phyloP scores from a whole-genome alignment of 2,888 invertebrate genomes.

The Cantharis flavilabris region DNA sequence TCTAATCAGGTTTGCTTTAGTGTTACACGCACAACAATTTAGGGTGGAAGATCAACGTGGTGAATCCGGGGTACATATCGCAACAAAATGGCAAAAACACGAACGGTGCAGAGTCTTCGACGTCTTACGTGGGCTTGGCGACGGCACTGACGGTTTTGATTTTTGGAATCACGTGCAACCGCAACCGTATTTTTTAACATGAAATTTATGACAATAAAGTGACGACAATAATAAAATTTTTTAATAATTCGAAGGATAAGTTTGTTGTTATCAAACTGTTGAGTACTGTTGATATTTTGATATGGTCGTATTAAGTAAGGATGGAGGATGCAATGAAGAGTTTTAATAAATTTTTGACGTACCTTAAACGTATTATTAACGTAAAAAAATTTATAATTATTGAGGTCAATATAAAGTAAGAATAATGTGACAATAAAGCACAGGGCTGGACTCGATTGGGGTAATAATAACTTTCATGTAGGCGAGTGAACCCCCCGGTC shows the following conservation, averaged over 20 bases:
- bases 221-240: conserved; percentile 32
- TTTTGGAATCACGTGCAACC: conserved; percentile 31
- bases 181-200: conserved; percentile 41
- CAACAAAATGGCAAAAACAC: conserved; percentile 45
- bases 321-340: neutral
- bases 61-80: conserved; percentile 67
- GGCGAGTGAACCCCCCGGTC: neutral
- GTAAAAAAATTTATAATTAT: conserved; percentile 15
- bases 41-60: conserved; percentile 91
- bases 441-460: neutral
- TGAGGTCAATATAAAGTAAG: conserved; percentile 31
- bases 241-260: conserved; percentile 34
- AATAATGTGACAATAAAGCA: conserved; percentile 31
- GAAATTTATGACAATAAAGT: conserved; percentile 29
- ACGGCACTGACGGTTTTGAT: conserved; percentile 33
- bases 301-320: conserved; percentile 3
- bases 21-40: conserved; percentile 91
- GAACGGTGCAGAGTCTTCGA: conserved; percentile 11
- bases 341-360: conserved; percentile 11
- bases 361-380: conserved; percentile 8
- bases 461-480: neutral
- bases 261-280: conserved; percentile 14
- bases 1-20: conserved; percentile 59
- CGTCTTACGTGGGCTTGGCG: conserved; percentile 30
- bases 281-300: conserved; percentile 2